Conservation (phyloP, 2,113 vertebrate genomes). For the Vulpes ferrilata region DNA sequence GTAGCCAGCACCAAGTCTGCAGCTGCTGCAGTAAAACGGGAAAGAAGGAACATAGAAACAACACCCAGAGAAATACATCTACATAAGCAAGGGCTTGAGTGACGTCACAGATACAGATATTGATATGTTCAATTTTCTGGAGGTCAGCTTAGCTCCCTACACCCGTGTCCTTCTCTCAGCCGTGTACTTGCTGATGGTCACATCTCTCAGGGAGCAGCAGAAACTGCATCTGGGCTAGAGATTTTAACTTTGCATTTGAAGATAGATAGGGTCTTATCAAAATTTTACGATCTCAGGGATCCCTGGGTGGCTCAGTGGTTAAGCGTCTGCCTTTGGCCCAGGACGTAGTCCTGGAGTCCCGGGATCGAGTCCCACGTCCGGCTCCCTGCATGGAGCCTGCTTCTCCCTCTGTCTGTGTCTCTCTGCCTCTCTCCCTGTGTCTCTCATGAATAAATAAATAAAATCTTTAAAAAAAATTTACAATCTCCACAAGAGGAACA, state of each 20-base stretch:
- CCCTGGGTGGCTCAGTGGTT: too few relatives aligned
- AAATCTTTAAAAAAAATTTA: not conserved
- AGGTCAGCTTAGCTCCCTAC: not conserved
- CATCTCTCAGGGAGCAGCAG: conserved; percentile 46
- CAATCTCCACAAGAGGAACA: conserved; percentile 47
- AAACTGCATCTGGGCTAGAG: conserved; percentile 42
- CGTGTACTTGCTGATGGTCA: not conserved
- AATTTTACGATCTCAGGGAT: not conserved
- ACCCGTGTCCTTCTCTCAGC: not conserved
- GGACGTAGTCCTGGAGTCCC: too few relatives aligned
- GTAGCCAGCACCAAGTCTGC: not conserved
- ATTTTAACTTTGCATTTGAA: conserved; percentile 57
- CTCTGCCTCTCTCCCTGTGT: too few relatives aligned
- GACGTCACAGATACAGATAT: not conserved
- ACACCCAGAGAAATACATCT: not conserved
- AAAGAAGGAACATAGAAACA: not conserved
- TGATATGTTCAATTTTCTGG: not conserved
- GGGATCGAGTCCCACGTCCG: too few relatives aligned
- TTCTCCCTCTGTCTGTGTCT: too few relatives aligned
- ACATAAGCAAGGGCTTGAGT: not conserved
- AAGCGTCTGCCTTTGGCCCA: too few relatives aligned
- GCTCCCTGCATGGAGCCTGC: too few relatives aligned
- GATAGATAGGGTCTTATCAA: conserved; percentile 14
- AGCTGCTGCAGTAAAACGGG: not conserved
- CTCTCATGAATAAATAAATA: too few relatives aligned